Conservation (phyloP, 2,888 invertebrate genomes). For the Ophion slaviceki region DNA sequence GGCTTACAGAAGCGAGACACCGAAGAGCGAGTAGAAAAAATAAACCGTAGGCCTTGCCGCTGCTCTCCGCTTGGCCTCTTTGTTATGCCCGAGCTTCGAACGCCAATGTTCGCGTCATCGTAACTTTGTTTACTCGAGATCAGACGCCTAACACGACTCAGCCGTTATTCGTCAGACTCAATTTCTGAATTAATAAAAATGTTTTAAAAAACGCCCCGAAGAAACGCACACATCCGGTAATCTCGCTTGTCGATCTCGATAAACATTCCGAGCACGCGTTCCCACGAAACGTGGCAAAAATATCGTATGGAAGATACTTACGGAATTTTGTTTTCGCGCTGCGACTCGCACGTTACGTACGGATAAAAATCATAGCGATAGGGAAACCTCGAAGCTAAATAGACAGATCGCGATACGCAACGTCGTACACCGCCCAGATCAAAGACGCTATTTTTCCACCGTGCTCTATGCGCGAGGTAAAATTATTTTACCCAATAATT, state of each 20-base stretch:
- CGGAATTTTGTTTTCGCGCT: neutral
- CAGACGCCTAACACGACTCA: neutral
- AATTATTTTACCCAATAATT: too few species aligned
- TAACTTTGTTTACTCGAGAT: neutral
- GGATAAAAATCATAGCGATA: neutral
- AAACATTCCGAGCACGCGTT: constrained; percentile 17
- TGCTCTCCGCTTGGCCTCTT: neutral
- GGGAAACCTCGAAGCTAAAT: neutral
- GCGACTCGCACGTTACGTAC: neutral
- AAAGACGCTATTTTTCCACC: neutral
- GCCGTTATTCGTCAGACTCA: neutral
- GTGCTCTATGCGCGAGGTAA: too few species aligned
- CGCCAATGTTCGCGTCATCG: constrained; percentile 9
- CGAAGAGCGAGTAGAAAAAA: neutral
- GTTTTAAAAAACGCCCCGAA: too few species aligned
- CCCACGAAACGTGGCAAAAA: neutral
- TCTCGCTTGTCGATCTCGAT: neutral
- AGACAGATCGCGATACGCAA: neutral
- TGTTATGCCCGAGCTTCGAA: neutral
- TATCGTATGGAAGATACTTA: neutral
- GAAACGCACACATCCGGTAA: neutral
- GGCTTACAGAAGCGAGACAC: neutral
- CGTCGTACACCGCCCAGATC: neutral
- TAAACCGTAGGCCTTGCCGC: neutral
- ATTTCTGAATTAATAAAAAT: too few species aligned